Base-by-base conservation (phyloP, 1,140 invertebrate genomes). In the Dendroctonus ponderosae region DNA sequence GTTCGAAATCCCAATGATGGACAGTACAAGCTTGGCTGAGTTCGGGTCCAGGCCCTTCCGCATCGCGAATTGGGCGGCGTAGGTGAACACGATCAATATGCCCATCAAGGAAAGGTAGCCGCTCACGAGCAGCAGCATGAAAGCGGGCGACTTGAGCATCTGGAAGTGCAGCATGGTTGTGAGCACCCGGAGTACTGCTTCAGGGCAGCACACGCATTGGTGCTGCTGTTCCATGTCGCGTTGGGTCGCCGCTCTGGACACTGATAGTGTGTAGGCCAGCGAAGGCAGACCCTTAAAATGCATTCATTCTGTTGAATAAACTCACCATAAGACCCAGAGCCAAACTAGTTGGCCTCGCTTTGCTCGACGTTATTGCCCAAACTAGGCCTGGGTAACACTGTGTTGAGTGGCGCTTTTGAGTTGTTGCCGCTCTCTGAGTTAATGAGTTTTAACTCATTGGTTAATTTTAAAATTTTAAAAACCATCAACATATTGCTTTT, bases 21-120 rank as follows among this genome's bases (percentile, higher is more conserved):
- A 89, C 8, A 98, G 84, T n/a, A 98, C 78, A 69, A 87, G 85
- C 7, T 87, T 84, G 0, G 87, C 85, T 1, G 81, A 75, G 0
- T 80, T 74, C 26, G 79, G 65, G 0, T 82, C 75, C 57, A 86
- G 81, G 3, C 77, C 77, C 9, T 72, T 68, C 7, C 68, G 44
- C 1, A 67, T 9, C 5, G 83, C 85, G 62, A 83, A 83, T 80
- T 85, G 84, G 73, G 83, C 82, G 6, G 96, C 80, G 72, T 92
- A 98, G 75, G 91, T 85, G 77, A 95, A 97, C 0, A 96, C 96
- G 6, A 96, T 90, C 77, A 96, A 98, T 80, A 97, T 96, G 57
- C 95, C 96, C 79, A 94, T 85, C 86, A 97, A 58, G 3, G 92
- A 95, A 9, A 98, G 84, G 67, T 94, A 91, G 14, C 94, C 94